Conservation (phyloP, 2,113 vertebrate genomes). For the Nothobranchius furzeri region DNA sequence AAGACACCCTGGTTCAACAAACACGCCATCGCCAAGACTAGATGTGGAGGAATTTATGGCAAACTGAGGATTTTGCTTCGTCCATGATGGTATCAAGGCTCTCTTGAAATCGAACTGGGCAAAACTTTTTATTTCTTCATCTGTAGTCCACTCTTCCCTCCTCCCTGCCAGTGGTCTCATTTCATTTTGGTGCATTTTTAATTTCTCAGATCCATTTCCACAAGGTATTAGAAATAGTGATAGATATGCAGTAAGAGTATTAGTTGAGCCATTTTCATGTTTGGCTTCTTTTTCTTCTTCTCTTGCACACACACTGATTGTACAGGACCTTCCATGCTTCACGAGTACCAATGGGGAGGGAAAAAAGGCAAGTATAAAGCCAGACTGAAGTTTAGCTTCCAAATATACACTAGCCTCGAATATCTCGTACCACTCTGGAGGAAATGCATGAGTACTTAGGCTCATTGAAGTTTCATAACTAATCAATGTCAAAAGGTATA, state of each 20-base stretch:
- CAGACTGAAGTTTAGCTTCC: slow-evolving; percentile 42
- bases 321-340: slow-evolving; percentile 51
- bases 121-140: slow-evolving; percentile 22
- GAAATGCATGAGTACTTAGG: slow-evolving; percentile 57
- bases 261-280: slow-evolving; percentile 37
- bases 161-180: slow-evolving; percentile 20
- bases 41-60: slow-evolving; percentile 12
- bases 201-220: slow-evolving; percentile 43
- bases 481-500: slow-evolving; percentile 63
- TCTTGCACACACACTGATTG: slow-evolving; percentile 40
- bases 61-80: slow-evolving; percentile 16
- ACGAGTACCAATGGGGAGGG: slow-evolving; percentile 29
- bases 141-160: slow-evolving; percentile 26
- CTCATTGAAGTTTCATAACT: slow-evolving; percentile 52
- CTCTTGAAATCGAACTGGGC: slow-evolving; percentile 8
- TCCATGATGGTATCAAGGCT: slow-evolving; percentile 27
- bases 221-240: slow-evolving; percentile 56
- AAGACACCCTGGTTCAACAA: slow-evolving; percentile 19
- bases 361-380: slow-evolving; percentile 21
- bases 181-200: slow-evolving; percentile 28
- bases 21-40: slow-evolving; percentile 7
- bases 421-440: slow-evolving; percentile 57
- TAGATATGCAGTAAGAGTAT: slow-evolving; percentile 65
- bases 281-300: slow-evolving; percentile 3
- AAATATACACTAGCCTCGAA: slow-evolving; percentile 57